Percentiles rank a stretch among this genome's conserved stretches.
phyloP scores from a whole-genome alignment of 2,888 invertebrate species.

The Clistopyga incitator region DNA sequence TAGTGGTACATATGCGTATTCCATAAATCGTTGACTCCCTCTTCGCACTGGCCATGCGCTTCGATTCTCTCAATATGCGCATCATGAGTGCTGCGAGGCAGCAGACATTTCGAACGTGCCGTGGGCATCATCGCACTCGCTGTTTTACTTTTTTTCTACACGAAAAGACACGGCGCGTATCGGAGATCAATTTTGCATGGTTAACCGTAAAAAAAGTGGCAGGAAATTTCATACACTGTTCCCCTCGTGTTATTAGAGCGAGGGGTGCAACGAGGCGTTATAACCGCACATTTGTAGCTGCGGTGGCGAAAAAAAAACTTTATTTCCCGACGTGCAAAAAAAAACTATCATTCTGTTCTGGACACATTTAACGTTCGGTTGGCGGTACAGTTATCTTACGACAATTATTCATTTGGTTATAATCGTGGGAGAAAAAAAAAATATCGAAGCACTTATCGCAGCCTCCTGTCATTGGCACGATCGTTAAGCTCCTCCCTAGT shows the following conservation, averaged over 20 bases:
- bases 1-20: neutral
- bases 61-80: conserved; percentile 63
- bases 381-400: neutral
- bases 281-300: conserved; percentile 35
- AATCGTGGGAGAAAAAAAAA: conserved; percentile 10
- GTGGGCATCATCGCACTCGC: conserved; percentile 53
- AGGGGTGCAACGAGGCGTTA: conserved; percentile 45
- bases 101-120: conserved; percentile 51
- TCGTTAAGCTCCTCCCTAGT: neutral
- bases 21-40: conserved; percentile 64
- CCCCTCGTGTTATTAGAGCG: conserved; percentile 38
- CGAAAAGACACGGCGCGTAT: conserved; percentile 60
- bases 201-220: conserved; percentile 61
- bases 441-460: conserved; percentile 13
- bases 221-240: conserved; percentile 50
- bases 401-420: conserved; percentile 58
- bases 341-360: neutral
- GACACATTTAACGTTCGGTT: neutral
- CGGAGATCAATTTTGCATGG: conserved; percentile 70
- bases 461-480: conserved; percentile 46
- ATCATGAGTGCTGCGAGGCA: conserved; percentile 56
- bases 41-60: conserved; percentile 42
- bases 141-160: conserved; percentile 51
- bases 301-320: conserved; percentile 24
- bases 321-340: conserved; percentile 4